Evolutionary conservation across 2,888 invertebrate genomes (phyloP).

Genomic region (Dryomyza anilis): DNA sequence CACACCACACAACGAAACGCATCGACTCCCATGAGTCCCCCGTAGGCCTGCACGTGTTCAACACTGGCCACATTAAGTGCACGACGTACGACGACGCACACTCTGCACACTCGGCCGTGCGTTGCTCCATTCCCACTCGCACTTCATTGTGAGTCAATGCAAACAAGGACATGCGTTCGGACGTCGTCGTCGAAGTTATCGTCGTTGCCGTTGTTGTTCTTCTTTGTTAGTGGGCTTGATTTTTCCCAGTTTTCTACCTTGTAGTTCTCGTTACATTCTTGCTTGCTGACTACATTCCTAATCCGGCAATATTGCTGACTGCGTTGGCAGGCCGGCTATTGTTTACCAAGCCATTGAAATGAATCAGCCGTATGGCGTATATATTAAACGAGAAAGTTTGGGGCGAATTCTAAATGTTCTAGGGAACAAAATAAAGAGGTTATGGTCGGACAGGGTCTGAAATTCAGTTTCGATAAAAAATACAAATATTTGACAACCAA

Average conservation of each 20-base stretch:
- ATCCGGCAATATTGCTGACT: slow-evolving; percentile 11
- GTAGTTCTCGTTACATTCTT: slow-evolving; percentile 2
- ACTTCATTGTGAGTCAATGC: slow-evolving; percentile 33
- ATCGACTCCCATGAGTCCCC: slow-evolving; percentile 45
- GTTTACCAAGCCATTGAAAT: slow-evolving; percentile 32
- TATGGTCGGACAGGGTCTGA: too few species aligned
- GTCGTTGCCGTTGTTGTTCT: slow-evolving; percentile 25
- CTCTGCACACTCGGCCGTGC: background rate
- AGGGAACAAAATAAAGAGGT: too few species aligned
- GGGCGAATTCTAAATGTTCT: too few species aligned
- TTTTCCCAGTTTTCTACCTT: background rate
- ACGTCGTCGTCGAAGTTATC: slow-evolving; percentile 33
- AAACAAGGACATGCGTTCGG: slow-evolving; percentile 48
- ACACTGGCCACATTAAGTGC: too few species aligned
- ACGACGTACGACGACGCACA: background rate
- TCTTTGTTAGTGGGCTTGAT: background rate
- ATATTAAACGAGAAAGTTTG: too few species aligned
- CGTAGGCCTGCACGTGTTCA: slow-evolving; percentile 61
- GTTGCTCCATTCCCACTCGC: slow-evolving; percentile 14
- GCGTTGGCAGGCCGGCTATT: background rate
- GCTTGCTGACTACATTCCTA: slow-evolving; percentile 4
- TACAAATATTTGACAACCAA: too few species aligned
- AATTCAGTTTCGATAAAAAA: too few species aligned
- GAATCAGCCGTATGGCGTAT: slow-evolving; percentile 26
- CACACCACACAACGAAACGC: background rate